phyloP scores from a whole-genome alignment of 1,140 invertebrate genomes.

The Drosophila melanica region DNA sequence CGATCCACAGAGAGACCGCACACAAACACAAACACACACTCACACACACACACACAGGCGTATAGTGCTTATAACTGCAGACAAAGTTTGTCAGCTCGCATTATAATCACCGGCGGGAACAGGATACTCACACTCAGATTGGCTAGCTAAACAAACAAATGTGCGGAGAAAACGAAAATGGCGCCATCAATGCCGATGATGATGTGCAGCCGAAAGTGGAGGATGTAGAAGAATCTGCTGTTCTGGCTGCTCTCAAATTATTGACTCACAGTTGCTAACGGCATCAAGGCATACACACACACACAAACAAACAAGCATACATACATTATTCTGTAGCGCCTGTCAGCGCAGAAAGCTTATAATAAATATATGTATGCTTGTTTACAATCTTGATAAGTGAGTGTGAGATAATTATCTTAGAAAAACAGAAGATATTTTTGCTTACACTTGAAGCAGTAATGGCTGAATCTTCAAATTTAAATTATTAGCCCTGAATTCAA shows the following conservation, averaged over 20 bases:
- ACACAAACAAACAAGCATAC: background rate
- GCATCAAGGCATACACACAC: background rate
- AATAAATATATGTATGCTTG: too few species aligned
- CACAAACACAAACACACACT: slow-evolving; percentile 35
- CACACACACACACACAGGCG: background rate
- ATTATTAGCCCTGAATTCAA: too few species aligned
- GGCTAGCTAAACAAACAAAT: slow-evolving; percentile 56
- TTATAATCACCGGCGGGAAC: slow-evolving; percentile 53
- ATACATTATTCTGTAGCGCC: too few species aligned
- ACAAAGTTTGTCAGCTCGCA: slow-evolving; percentile 77
- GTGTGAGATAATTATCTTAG: too few species aligned
- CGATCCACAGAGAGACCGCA: slow-evolving; percentile 13
- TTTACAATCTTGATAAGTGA: too few species aligned
- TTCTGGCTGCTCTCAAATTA: slow-evolving; percentile 1
- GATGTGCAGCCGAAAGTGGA: slow-evolving; percentile 40
- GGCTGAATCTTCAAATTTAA: too few species aligned
- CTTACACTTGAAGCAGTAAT: too few species aligned
- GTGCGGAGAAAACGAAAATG: slow-evolving; percentile 67
- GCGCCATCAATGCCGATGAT: slow-evolving; percentile 72
- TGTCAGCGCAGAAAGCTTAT: too few species aligned
- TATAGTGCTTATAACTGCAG: slow-evolving; percentile 47
- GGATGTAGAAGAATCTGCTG: slow-evolving; percentile 3
- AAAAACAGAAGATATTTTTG: too few species aligned
- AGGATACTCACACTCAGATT: slow-evolving; percentile 40
- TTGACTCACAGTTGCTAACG: background rate